phyloP scores from a whole-genome alignment of 2,113 vertebrate species.

The Symphodus melops region DNA sequence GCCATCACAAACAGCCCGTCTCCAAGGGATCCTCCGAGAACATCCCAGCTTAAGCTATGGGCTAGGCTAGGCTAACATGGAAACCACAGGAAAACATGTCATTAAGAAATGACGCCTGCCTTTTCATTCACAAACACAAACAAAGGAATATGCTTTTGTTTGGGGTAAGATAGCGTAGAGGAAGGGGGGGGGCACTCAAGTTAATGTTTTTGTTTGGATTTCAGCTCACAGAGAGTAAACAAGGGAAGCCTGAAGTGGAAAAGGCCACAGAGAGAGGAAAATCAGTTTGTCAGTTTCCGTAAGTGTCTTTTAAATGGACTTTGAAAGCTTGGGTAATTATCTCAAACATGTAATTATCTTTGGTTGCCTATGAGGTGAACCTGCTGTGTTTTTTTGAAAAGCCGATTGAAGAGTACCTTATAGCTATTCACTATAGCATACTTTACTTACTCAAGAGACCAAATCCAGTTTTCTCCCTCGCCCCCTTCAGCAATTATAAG shows the following conservation, averaged over 20 bases:
- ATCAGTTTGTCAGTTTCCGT: constrained; percentile 65
- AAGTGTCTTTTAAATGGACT: constrained; percentile 68
- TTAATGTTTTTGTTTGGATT: constrained; percentile 75
- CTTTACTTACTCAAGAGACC: constrained; percentile 78
- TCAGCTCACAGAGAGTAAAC: constrained; percentile 67
- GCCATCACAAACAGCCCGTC: constrained; percentile 71
- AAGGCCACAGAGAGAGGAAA: constrained; percentile 53
- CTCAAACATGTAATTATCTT: constrained; percentile 80
- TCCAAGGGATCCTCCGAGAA: constrained; percentile 67
- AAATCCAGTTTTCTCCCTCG: constrained; percentile 75
- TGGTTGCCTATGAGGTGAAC: constrained; percentile 69
- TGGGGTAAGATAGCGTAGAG: constrained; percentile 46
- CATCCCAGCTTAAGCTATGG: constrained; percentile 46
- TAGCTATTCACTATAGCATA: constrained; percentile 75
- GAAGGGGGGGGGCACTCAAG: constrained; percentile 56
- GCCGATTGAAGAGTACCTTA: constrained; percentile 76
- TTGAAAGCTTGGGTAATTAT: constrained; percentile 79
- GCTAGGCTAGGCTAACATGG: constrained; percentile 69
- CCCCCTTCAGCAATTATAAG: constrained; percentile 77
- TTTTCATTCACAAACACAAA: constrained; percentile 48
- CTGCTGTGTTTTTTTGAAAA: constrained; percentile 70
- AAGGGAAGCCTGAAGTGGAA: constrained; percentile 48
- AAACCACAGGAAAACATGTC: constrained; percentile 64
- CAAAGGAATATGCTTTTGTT: constrained; percentile 56
- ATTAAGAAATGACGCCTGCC: constrained; percentile 57